Conservation (phyloP, 2,797 vertebrate genomes). For the Gambelia wislizenii region DNA sequence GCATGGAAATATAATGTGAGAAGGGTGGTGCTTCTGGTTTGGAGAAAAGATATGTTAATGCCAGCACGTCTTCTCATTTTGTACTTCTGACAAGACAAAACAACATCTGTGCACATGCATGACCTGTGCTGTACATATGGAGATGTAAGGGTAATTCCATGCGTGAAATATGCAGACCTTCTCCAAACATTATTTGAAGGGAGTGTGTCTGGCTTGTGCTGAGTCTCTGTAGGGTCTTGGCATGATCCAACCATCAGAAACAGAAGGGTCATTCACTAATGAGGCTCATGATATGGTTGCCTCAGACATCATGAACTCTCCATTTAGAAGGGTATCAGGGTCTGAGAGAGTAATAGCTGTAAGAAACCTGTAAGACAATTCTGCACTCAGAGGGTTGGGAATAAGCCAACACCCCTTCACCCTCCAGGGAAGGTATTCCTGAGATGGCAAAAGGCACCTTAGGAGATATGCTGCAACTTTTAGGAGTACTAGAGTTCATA, state of each 20-base stretch:
- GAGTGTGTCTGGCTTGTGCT: not conserved
- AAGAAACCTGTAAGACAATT: too few relatives aligned
- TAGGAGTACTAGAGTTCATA: not conserved
- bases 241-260: not conserved
- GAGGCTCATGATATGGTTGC: not conserved
- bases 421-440: not conserved
- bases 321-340: not conserved
- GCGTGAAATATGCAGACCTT: not conserved
- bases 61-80: not conserved
- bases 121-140: not conserved
- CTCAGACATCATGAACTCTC: not conserved
- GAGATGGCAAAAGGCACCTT: not conserved
- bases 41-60: not conserved
- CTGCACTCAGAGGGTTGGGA: too few relatives aligned
- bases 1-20: slow-evolving; percentile 9
- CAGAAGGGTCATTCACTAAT: not conserved
- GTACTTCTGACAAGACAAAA: not conserved
- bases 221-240: not conserved
- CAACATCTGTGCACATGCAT: not conserved
- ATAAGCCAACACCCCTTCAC: not conserved
- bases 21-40: not conserved
- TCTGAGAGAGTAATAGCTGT: not conserved
- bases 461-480: not conserved
- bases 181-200: not conserved
- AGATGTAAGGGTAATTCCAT: not conserved